phyloP scores from a whole-genome alignment of 1,140 invertebrate genomes.

The Meloidogyne chitwoodi region DNA sequence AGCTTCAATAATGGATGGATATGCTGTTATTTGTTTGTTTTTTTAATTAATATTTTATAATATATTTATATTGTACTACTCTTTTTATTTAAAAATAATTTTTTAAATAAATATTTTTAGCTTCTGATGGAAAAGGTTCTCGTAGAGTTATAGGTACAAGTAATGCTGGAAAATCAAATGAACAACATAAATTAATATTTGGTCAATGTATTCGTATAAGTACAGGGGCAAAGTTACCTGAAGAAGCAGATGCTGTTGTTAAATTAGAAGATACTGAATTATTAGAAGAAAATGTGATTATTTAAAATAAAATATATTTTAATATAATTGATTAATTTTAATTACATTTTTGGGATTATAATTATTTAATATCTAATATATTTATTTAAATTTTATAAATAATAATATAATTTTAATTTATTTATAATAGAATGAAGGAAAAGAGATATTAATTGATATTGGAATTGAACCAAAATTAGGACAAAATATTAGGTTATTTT shows the following conservation, averaged over 20 bases:
- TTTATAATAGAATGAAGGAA: slow-evolving; percentile 30
- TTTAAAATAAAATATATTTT: too few species aligned
- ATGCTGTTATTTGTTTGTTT: slow-evolving; percentile 43
- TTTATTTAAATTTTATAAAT: too few species aligned
- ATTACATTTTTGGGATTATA: too few species aligned
- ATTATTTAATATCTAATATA: too few species aligned
- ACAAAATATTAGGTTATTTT: slow-evolving; percentile 39
- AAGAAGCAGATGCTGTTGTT: slow-evolving; percentile 47
- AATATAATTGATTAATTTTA: too few species aligned
- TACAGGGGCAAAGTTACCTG: slow-evolving; percentile 40
- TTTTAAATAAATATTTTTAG: slow-evolving; percentile 35
- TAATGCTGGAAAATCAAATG: slow-evolving; percentile 23
- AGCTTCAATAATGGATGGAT: slow-evolving; percentile 47
- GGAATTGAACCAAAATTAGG: slow-evolving; percentile 12
- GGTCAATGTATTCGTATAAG: slow-evolving; percentile 45
- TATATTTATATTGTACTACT: too few species aligned
- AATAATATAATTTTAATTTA: too few species aligned
- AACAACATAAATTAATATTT: not conserved
- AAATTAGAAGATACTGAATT: slow-evolving; percentile 42
- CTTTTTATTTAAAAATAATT: too few species aligned
- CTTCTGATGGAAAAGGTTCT: slow-evolving; percentile 24
- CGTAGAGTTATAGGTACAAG: slow-evolving; percentile 27
- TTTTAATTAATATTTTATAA: slow-evolving; percentile 19
- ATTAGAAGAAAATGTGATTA: slow-evolving; percentile 36
- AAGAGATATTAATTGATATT: slow-evolving; percentile 42